These are phyloP conservation scores for Rhombomys opimus DNA, from an alignment of 2,113 vertebrate genomes.

Conservation along the genomic window DNA sequence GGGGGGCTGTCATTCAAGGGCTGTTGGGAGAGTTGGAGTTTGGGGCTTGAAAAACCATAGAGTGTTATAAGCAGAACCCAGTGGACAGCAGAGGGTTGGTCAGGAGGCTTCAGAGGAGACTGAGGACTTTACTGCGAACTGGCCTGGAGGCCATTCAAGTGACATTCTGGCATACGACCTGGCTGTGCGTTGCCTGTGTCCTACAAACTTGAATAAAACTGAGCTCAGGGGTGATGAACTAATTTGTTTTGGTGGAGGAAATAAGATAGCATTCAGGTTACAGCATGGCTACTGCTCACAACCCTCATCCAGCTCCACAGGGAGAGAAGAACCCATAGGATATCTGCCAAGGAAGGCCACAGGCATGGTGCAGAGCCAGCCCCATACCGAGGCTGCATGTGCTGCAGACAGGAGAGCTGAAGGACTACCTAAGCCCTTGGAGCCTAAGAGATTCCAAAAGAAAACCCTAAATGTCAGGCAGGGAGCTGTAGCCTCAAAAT, in stretches of 20 bases:
- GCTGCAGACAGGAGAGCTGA: neutral
- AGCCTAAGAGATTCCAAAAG: neutral
- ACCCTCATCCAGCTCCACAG: neutral
- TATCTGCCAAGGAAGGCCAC: neutral
- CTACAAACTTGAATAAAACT: no score
- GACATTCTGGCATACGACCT: neutral
- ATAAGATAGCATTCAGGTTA: neutral
- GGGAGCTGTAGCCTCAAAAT: neutral
- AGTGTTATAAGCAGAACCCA: neutral
- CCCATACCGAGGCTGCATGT: neutral
- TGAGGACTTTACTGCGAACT: neutral
- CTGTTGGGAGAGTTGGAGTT: neutral
- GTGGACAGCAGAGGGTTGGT: neutral
- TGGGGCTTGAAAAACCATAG: neutral
- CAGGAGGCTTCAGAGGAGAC: no score
- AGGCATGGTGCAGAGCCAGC: neutral
- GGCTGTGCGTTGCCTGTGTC: neutral
- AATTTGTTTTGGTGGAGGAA: no score
- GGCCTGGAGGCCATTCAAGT: neutral
- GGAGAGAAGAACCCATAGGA: neutral
- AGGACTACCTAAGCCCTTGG: neutral
- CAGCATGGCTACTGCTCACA: neutral
- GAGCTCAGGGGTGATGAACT: no score
- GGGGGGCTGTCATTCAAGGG: neutral
- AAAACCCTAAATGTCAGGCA: neutral